A percentile compares a stretch with the other conserved stretches of the same genome.
phyloP scores from a whole-genome alignment of 2,888 invertebrate species.

The Junonia oenone region DNA sequence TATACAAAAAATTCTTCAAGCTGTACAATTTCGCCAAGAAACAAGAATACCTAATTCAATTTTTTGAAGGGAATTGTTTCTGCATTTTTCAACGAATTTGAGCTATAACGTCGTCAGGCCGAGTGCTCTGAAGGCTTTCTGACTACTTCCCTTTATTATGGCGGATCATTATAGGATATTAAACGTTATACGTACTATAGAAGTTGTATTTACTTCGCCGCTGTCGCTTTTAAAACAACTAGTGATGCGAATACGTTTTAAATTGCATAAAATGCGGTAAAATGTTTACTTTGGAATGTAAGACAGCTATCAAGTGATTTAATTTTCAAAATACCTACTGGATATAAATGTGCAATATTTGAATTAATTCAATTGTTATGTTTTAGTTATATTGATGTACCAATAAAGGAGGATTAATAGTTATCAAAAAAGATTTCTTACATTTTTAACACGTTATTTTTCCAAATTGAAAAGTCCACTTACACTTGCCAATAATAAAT shows the following conservation, averaged over 20 bases:
- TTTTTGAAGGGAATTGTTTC: conserved; percentile 45
- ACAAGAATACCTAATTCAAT: neutral
- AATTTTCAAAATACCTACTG: no score
- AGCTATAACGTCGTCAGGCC: conserved; percentile 4
- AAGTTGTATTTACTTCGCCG: neutral
- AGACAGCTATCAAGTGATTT: no score
- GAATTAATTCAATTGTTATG: no score
- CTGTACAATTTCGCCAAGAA: neutral
- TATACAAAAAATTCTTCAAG: neutral
- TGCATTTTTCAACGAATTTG: conserved; percentile 34
- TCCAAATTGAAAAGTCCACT: no score
- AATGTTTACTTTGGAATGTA: neutral
- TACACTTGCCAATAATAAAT: no score
- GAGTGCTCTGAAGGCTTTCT: conserved; percentile 3
- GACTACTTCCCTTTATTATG: neutral
- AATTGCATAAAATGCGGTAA: neutral
- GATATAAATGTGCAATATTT: no score
- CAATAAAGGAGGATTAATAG: no score
- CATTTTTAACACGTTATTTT: no score
- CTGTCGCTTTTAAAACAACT: neutral
- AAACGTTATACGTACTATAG: neutral
- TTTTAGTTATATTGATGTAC: no score
- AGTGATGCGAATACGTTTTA: neutral
- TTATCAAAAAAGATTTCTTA: no score
- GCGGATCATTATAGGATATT: conserved; percentile 3